phyloP scores from a whole-genome alignment of 2,113 vertebrate genomes.

The Brachyistius frenatus region DNA sequence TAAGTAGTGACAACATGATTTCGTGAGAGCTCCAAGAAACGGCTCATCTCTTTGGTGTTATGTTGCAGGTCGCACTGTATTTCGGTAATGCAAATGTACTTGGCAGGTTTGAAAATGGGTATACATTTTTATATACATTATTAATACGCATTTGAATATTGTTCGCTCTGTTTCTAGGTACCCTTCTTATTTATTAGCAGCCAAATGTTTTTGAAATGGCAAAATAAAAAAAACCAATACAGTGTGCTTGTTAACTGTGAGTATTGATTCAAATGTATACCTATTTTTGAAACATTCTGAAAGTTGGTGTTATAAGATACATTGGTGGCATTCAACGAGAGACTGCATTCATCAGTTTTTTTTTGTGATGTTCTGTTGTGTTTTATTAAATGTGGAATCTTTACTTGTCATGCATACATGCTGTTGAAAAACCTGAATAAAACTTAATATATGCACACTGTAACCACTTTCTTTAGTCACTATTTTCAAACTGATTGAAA shows the following conservation, averaged over 20 bases:
- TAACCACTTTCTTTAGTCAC: background rate
- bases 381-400: slow-evolving; percentile 54
- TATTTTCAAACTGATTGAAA: background rate
- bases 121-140: slow-evolving; percentile 38
- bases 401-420: slow-evolving; percentile 48
- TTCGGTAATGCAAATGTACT: slow-evolving; percentile 41
- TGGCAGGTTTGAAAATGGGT: slow-evolving; percentile 48
- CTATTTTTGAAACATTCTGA: slow-evolving; percentile 47
- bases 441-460: slow-evolving; percentile 69
- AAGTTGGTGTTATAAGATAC: slow-evolving; percentile 10
- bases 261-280: slow-evolving; percentile 46
- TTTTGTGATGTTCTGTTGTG: slow-evolving; percentile 43
- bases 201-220: slow-evolving; percentile 26
- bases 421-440: slow-evolving; percentile 66
- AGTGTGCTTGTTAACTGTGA: slow-evolving; percentile 16
- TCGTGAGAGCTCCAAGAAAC: slow-evolving; percentile 34
- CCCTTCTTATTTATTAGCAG: slow-evolving; percentile 64
- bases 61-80: slow-evolving; percentile 42
- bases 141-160: slow-evolving; percentile 36
- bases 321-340: slow-evolving; percentile 46
- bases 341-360: slow-evolving; percentile 40
- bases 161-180: slow-evolving; percentile 37
- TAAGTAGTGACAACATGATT: slow-evolving; percentile 25
- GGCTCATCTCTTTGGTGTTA: slow-evolving; percentile 40
- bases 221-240: slow-evolving; percentile 14